Conservation (phyloP, 2,113 vertebrate species). For the Egretta garzetta region DNA sequence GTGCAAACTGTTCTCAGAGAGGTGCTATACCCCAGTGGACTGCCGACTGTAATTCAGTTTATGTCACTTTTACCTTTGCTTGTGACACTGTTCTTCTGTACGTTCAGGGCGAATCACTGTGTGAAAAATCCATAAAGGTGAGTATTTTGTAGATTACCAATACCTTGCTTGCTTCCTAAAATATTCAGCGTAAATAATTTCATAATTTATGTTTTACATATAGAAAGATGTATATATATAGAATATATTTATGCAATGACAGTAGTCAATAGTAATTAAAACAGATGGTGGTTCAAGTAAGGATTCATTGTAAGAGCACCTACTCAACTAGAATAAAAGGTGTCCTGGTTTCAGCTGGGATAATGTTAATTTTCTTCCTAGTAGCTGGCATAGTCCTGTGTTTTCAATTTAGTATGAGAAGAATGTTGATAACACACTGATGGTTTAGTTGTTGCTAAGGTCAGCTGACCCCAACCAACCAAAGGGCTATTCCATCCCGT, state of each 20-base stretch:
- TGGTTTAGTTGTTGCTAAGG: too few species aligned
- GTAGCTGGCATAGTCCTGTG: too few species aligned
- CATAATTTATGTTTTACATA: neutral
- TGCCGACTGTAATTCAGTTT: neutral
- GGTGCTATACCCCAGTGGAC: accelerated
- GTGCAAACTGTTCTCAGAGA: neutral
- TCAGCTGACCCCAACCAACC: too few species aligned
- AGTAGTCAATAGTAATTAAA: neutral
- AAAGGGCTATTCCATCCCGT: too few species aligned
- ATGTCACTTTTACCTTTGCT: neutral
- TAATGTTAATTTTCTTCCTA: too few species aligned
- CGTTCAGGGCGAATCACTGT: neutral
- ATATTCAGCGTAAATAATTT: neutral
- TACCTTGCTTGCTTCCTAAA: neutral
- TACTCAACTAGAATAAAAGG: neutral
- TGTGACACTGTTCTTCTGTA: neutral
- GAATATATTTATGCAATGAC: neutral
- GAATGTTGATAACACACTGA: too few species aligned
- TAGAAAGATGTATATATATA: neutral
- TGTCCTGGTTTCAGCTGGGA: too few species aligned
- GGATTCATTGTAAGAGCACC: neutral
- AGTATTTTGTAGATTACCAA: neutral
- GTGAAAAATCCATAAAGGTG: neutral
- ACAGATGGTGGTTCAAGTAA: neutral
- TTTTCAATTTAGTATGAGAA: too few species aligned